Evolutionary conservation across 2,888 invertebrate species (phyloP).

Genomic region (Caenorhabditis zanzibari): DNA sequence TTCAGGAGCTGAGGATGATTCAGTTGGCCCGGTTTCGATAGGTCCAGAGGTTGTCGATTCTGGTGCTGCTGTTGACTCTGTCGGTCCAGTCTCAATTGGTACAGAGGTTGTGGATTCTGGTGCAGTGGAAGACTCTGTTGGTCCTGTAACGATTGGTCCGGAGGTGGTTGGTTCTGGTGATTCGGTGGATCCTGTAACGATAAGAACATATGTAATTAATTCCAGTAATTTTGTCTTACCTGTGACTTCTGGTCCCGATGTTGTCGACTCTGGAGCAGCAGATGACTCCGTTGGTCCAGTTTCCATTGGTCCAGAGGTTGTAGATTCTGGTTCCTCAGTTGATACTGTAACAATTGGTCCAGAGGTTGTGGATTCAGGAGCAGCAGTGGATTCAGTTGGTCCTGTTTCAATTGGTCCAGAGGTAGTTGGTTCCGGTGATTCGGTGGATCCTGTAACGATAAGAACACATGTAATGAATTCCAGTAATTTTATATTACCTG

Average conservation of each 20-base stretch:
- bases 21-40: background rate
- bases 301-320: background rate
- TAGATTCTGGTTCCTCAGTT: background rate
- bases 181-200: background rate
- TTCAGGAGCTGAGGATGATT: too few species aligned
- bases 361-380: background rate
- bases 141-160: background rate
- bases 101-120: background rate
- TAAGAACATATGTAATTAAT: too few species aligned
- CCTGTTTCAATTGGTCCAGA: background rate
- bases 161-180: background rate
- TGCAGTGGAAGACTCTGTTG: background rate
- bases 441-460: too few species aligned
- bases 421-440: background rate
- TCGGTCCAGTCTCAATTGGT: background rate
- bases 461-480: too few species aligned
- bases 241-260: background rate
- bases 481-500: too few species aligned
- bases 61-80: background rate
- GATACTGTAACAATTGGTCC: too few species aligned
- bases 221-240: too few species aligned
- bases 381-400: background rate
- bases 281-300: background rate
- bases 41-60: background rate
- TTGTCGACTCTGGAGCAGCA: background rate